A percentile compares a stretch with the other conserved stretches of the same genome.
Evolutionary conservation across 2,113 vertebrate genomes (phyloP).

Genomic region (Tricholaema leucomelas): DNA sequence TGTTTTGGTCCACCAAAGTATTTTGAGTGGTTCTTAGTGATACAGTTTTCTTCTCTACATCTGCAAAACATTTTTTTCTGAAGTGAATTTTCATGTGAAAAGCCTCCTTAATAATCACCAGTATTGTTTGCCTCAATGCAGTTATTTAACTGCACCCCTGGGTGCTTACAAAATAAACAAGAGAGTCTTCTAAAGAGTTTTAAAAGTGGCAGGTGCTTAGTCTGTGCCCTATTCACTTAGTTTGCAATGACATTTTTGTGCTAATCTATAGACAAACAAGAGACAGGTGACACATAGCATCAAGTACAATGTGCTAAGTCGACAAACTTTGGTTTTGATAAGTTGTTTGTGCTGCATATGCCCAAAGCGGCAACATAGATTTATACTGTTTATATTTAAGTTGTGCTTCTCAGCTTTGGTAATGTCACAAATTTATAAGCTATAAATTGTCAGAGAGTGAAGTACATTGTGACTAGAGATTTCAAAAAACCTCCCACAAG

Average conservation of each 20-base stretch:
- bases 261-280: slow-evolving; percentile 83
- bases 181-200: slow-evolving; percentile 86
- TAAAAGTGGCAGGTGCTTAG: slow-evolving; percentile 92
- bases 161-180: slow-evolving; percentile 87
- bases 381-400: slow-evolving; percentile 30
- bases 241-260: slow-evolving; percentile 78
- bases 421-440: background rate
- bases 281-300: slow-evolving; percentile 80
- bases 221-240: slow-evolving; percentile 84
- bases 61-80: slow-evolving; percentile 84
- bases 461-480: background rate
- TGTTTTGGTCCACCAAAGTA: slow-evolving; percentile 81
- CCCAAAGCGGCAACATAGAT: slow-evolving; percentile 3
- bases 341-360: slow-evolving; percentile 55
- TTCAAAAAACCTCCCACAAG: background rate
- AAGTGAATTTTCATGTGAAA: slow-evolving; percentile 84
- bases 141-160: slow-evolving; percentile 85
- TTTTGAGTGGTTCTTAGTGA: slow-evolving; percentile 84
- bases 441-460: background rate
- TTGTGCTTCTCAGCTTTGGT: background rate
- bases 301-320: slow-evolving; percentile 62
- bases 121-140: slow-evolving; percentile 83
- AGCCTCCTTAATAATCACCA: slow-evolving; percentile 81
- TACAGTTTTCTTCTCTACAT: slow-evolving; percentile 84
- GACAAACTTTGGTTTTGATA: slow-evolving; percentile 62